These are phyloP conservation scores for Corvus cornix DNA, from an alignment of 2,113 vertebrate genomes.

Conservation along the genomic window DNA sequence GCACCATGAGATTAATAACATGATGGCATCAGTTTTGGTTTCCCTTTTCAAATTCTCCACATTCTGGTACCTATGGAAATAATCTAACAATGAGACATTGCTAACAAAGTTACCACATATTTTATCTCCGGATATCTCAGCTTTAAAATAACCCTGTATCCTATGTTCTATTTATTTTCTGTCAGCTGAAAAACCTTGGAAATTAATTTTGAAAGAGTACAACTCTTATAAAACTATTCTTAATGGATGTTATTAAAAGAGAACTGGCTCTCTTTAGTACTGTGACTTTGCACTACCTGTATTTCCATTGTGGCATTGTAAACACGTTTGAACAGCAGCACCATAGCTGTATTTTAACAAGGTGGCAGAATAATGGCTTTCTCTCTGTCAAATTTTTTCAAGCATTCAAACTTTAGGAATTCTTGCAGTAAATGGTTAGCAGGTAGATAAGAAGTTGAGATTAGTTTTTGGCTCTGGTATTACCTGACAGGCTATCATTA, in stretches of 20 bases:
- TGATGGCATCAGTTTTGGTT: neutral
- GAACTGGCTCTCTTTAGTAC: neutral
- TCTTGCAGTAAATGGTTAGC: slow-evolving; percentile 15
- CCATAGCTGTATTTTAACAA: neutral
- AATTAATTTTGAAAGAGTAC: neutral
- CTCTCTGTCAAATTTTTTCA: neutral
- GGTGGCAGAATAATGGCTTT: neutral
- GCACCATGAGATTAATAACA: neutral
- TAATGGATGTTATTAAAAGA: neutral
- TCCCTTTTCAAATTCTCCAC: neutral
- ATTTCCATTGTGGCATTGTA: neutral
- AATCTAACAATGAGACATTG: neutral
- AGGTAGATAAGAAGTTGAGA: slow-evolving; percentile 11
- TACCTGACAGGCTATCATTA: slow-evolving; percentile 30
- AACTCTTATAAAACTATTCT: neutral
- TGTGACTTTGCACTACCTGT: neutral
- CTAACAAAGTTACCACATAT: neutral
- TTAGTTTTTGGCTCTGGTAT: slow-evolving; percentile 16
- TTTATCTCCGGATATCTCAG: neutral
- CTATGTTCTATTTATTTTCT: neutral
- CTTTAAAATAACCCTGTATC: neutral
- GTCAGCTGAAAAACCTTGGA: neutral
- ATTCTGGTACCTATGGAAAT: neutral
- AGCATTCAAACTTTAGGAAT: neutral
- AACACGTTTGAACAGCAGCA: neutral